Percentiles rank a stretch among this genome's conserved stretches.
phyloP scores from a whole-genome alignment of 2,797 vertebrate species.

The Clarias laeviceps region DNA sequence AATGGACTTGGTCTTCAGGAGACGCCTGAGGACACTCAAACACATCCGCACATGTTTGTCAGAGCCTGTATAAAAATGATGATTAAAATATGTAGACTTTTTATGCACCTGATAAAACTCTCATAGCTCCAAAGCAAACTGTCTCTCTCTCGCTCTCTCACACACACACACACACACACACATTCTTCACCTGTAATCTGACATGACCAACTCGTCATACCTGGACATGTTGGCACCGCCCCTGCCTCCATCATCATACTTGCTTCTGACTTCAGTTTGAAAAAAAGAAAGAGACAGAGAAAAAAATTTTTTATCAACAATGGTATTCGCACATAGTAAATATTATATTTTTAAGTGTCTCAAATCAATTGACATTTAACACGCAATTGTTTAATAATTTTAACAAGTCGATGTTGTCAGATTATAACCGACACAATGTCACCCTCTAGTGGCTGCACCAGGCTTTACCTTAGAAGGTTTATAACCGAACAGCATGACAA shows the following conservation, averaged over 20 bases:
- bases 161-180: background rate
- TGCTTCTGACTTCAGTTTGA: conserved; percentile 58
- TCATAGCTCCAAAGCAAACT: background rate
- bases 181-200: background rate
- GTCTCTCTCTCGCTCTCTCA: background rate
- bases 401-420: background rate
- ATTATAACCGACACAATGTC: conserved; percentile 11
- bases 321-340: background rate
- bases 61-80: no score
- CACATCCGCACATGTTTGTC: background rate
- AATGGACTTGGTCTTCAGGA: conserved; percentile 5
- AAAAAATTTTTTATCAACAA: background rate
- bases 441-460: conserved; percentile 6
- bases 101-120: background rate
- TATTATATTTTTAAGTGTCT: background rate
- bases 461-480: conserved; percentile 73
- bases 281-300: background rate
- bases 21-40: background rate
- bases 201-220: conserved; percentile 40
- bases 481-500: conserved; percentile 74
- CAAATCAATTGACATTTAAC: background rate
- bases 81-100: background rate
- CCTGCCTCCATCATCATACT: conserved; percentile 52
- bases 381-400: background rate
- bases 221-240: conserved; percentile 43